These are phyloP conservation scores for Psittacula cyanocephala DNA, from an alignment of 2,113 vertebrate species.

Conservation along the genomic window DNA sequence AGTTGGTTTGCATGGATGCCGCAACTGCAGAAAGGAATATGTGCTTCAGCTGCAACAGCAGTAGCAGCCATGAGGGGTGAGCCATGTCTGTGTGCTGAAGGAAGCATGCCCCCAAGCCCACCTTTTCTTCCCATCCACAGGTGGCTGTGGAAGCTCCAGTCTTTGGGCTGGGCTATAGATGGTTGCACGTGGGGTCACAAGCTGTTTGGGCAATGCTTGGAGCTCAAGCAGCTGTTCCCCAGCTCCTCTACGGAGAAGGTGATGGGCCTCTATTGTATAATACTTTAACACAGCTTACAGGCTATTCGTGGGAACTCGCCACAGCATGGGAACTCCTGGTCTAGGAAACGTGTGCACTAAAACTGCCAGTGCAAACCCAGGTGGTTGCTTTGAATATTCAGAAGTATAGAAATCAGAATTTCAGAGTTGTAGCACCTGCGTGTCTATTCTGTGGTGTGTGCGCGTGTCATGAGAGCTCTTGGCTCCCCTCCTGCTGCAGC, in stretches of 20 bases:
- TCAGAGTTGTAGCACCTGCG: slow-evolving; percentile 40
- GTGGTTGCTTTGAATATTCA: slow-evolving; percentile 30
- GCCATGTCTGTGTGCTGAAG: neutral
- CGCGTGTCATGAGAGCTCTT: neutral
- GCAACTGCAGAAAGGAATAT: neutral
- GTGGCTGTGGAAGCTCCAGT: neutral
- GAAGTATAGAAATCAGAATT: neutral
- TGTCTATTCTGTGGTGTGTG: neutral
- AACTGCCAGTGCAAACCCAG: neutral
- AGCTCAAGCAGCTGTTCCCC: slow-evolving; percentile 2
- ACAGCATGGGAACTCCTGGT: slow-evolving; percentile 27
- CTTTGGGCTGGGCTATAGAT: neutral
- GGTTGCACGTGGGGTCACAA: neutral
- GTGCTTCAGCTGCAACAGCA: neutral
- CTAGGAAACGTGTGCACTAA: neutral
- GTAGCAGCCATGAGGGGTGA: neutral
- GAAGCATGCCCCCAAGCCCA: neutral
- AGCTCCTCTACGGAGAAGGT: slow-evolving; percentile 6
- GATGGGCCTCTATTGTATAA: slow-evolving; percentile 21
- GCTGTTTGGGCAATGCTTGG: neutral
- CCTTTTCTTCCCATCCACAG: neutral
- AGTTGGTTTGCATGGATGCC: neutral
- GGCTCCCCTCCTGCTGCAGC: neutral
- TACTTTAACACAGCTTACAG: slow-evolving; percentile 28
- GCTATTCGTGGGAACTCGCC: slow-evolving; percentile 10